Evolutionary conservation across 2,888 invertebrate genomes (phyloP).

Genomic region (Acrobasis consociella): DNA sequence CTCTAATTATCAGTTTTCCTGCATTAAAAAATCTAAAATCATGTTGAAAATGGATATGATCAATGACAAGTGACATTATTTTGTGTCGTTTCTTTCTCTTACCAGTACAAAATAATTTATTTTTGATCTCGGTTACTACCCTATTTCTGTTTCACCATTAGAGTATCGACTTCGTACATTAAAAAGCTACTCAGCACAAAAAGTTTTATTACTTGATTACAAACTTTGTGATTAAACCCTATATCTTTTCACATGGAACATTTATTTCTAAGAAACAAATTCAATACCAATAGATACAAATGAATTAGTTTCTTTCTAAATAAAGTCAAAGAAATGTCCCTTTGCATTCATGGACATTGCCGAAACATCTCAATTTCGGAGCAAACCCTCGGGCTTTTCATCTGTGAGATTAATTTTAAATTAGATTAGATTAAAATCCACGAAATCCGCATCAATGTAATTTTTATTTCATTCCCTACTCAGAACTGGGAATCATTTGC

Average conservation of each 20-base stretch:
- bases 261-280: neutral
- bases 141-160: neutral
- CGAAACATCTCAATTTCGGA: conserved; percentile 59
- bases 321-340: conserved; percentile 17
- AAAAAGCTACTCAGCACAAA: neutral
- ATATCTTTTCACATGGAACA: neutral
- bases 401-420: conserved; percentile 72
- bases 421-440: conserved; percentile 70
- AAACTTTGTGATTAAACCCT: neutral
- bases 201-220: neutral
- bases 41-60: too few relatives aligned
- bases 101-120: too few relatives aligned
- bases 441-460: conserved; percentile 55
- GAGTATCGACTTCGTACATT: neutral
- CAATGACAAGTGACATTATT: too few relatives aligned
- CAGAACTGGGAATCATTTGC: neutral
- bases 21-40: too few relatives aligned
- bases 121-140: neutral
- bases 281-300: neutral
- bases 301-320: conserved; percentile 11
- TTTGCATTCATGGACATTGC: conserved; percentile 54
- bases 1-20: too few relatives aligned
- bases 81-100: too few relatives aligned
- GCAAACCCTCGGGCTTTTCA: conserved; percentile 57
- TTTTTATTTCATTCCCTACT: conserved; percentile 54